Percentiles rank a stretch among this genome's conserved stretches.
phyloP scores from a whole-genome alignment of 2,797 vertebrate species.

The Choloepus didactylus region DNA sequence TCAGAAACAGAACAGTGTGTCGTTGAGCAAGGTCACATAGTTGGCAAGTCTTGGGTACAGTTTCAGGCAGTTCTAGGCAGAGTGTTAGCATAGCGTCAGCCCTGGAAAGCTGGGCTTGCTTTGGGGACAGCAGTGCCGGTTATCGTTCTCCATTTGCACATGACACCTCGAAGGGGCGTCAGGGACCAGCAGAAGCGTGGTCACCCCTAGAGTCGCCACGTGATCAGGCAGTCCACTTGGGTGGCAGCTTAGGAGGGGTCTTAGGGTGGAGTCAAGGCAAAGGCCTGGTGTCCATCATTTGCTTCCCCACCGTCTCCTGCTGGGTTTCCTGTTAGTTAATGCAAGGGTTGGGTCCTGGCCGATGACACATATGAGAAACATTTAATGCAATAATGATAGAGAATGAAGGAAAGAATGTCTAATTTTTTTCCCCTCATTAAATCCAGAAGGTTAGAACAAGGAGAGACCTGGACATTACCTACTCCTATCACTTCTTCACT shows the following conservation, averaged over 20 bases:
- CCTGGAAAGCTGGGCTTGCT: not conserved
- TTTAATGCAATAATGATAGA: not conserved
- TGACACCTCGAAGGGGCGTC: rapidly evolving
- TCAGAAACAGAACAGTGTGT: not conserved
- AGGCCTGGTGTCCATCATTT: rapidly evolving
- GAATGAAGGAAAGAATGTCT: not conserved
- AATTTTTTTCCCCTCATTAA: not conserved
- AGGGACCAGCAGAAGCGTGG: not conserved
- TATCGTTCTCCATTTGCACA: too few relatives aligned
- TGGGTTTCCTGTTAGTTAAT: too few relatives aligned
- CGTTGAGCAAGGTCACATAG: not conserved
- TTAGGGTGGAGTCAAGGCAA: not conserved
- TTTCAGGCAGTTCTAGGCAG: not conserved
- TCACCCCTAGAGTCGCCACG: rapidly evolving
- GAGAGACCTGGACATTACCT: not conserved
- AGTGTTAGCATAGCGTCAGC: not conserved
- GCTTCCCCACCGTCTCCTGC: not conserved
- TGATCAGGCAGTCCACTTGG: not conserved
- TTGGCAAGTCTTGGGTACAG: not conserved
- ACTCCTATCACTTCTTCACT: not conserved
- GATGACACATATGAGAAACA: not conserved
- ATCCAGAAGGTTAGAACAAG: not conserved
- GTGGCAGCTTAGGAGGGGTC: too few relatives aligned
- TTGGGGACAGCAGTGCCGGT: too few relatives aligned
- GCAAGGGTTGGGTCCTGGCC: not conserved